phyloP scores from a whole-genome alignment of 2,888 invertebrate genomes.

The Campoletis raptor region DNA sequence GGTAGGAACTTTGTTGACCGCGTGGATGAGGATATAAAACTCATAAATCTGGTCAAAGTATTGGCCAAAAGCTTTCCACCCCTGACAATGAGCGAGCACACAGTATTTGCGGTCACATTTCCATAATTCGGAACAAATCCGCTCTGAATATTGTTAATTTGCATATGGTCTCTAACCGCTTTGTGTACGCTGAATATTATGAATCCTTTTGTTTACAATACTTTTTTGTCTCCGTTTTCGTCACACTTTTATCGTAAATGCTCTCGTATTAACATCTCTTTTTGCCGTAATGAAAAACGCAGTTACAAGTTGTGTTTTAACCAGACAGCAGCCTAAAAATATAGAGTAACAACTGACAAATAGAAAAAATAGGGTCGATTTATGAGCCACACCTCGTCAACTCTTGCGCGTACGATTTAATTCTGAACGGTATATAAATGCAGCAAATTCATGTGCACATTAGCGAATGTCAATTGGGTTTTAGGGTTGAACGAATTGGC shows the following conservation, averaged over 20 bases:
- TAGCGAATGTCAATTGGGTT: slow-evolving; percentile 47
- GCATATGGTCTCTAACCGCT: slow-evolving; percentile 23
- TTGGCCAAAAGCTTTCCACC: slow-evolving; percentile 48
- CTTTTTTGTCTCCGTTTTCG: slow-evolving; percentile 8
- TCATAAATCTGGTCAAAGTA: slow-evolving; percentile 58
- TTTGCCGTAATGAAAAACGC: neutral
- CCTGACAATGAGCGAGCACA: slow-evolving; percentile 19
- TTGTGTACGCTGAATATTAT: slow-evolving; percentile 30
- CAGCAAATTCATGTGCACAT: slow-evolving; percentile 27
- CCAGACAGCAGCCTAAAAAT: neutral
- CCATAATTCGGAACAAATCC: slow-evolving; percentile 64
- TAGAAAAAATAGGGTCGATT: slow-evolving; percentile 3
- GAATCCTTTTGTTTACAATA: neutral
- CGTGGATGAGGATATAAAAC: slow-evolving; percentile 46
- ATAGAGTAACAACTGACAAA: neutral
- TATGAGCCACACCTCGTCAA: slow-evolving; percentile 25
- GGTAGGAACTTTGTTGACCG: slow-evolving; percentile 16
- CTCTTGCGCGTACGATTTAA: slow-evolving; percentile 24
- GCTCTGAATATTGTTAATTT: slow-evolving; percentile 62
- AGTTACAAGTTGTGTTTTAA: neutral
- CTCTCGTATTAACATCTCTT: neutral
- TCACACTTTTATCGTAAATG: neutral
- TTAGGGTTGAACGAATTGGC: slow-evolving; percentile 24
- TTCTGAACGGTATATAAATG: slow-evolving; percentile 47
- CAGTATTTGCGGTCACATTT: slow-evolving; percentile 47